Evolutionary conservation across 1,140 invertebrate species (phyloP).

Genomic region (Ooceraea biroi): DNA sequence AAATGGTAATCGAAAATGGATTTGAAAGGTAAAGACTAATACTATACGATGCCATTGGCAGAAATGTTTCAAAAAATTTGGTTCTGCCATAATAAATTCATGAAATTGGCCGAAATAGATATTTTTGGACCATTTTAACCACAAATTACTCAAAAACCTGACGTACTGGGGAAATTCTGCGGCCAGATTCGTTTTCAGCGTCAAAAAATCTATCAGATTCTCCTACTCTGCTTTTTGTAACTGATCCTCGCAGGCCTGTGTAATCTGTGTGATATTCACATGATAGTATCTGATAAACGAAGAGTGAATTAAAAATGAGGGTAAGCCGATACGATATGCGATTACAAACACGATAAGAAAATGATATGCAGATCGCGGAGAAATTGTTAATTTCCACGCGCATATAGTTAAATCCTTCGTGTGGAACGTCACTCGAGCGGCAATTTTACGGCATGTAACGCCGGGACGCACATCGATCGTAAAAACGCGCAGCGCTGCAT

Average conservation of each 20-base stretch:
- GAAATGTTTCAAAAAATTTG: too few relatives aligned
- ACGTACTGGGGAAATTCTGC: too few relatives aligned
- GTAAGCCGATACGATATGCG: neutral
- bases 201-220: too few relatives aligned
- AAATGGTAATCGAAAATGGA: too few relatives aligned
- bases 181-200: too few relatives aligned
- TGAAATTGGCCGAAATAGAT: too few relatives aligned
- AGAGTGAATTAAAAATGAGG: conserved; percentile 5
- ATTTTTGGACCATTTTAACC: neutral
- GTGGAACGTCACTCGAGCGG: neutral
- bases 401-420: neutral
- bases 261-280: neutral
- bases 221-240: too few relatives aligned
- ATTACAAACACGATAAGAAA: neutral
- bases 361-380: neutral
- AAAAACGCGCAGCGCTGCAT: conserved; percentile 30
- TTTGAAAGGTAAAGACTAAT: too few relatives aligned
- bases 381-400: neutral
- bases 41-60: too few relatives aligned
- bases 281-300: neutral
- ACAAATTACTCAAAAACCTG: neutral
- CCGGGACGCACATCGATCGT: conserved; percentile 6
- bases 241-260: too few relatives aligned
- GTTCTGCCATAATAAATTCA: too few relatives aligned
- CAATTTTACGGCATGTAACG: conserved; percentile 35